Evolutionary conservation across 2,888 invertebrate species (phyloP).

Genomic region (Phortica okadai): DNA sequence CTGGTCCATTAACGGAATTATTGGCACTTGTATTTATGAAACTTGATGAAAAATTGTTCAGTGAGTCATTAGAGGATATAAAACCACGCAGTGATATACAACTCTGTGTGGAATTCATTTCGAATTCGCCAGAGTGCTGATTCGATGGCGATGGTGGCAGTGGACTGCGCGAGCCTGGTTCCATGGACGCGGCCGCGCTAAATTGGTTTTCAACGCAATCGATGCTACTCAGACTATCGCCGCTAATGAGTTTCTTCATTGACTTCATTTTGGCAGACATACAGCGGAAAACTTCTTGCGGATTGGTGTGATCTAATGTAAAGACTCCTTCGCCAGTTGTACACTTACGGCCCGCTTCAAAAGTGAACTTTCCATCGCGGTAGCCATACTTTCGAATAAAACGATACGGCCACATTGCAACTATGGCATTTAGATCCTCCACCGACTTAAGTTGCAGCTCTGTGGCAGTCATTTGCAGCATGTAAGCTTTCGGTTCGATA

Average conservation of each 20-base stretch:
- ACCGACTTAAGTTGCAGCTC: conserved; percentile 85
- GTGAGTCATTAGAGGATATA: conserved; percentile 73
- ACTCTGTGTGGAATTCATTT: conserved; percentile 73
- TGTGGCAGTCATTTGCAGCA: conserved; percentile 84
- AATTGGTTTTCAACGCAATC: conserved; percentile 87
- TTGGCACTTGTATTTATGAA: conserved; percentile 46
- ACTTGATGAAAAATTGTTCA: conserved; percentile 69
- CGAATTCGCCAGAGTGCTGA: conserved; percentile 70
- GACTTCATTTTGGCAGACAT: conserved; percentile 90
- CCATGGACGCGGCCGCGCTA: conserved; percentile 85
- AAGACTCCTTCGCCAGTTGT: conserved; percentile 91
- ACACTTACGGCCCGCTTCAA: conserved; percentile 92
- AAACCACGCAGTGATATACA: conserved; percentile 71
- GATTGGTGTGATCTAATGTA: conserved; percentile 87
- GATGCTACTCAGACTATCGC: conserved; percentile 81
- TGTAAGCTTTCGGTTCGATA: conserved; percentile 84
- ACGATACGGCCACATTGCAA: conserved; percentile 89
- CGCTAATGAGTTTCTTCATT: conserved; percentile 89
- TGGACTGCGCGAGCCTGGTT: conserved; percentile 89
- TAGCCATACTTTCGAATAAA: conserved; percentile 91
- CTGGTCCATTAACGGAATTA: conserved; percentile 25
- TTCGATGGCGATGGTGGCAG: conserved; percentile 81
- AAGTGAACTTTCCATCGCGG: conserved; percentile 89
- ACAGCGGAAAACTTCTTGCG: conserved; percentile 89
- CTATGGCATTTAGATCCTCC: conserved; percentile 79